A percentile compares a stretch with the other conserved stretches of the same genome.
phyloP scores from a whole-genome alignment of 2,113 vertebrate genomes.

The Acanthochromis polyacanthus region DNA sequence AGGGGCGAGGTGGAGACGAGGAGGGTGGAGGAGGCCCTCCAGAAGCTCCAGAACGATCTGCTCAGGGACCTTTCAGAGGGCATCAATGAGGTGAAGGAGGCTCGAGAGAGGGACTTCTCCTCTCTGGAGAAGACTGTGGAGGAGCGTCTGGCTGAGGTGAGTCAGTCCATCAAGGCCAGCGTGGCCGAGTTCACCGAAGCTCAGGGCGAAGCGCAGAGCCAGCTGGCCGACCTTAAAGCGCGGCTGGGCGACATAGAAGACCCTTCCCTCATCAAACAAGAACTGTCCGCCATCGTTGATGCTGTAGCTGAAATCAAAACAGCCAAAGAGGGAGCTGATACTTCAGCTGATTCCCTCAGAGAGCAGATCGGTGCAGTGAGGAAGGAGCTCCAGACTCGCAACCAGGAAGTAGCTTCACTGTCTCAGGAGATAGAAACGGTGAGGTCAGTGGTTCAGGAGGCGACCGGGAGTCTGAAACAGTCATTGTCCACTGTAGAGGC shows the following conservation, averaged over 20 bases:
- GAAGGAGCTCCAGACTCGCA: constrained; percentile 91
- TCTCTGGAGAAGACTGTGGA: constrained; percentile 94
- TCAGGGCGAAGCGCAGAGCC: constrained; percentile 90
- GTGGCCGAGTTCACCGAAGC: constrained; percentile 90
- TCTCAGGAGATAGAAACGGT: constrained; percentile 89
- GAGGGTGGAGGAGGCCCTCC: constrained; percentile 92
- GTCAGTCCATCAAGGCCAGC: constrained; percentile 91
- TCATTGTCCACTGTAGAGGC: constrained; percentile 83
- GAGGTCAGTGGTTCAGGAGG: constrained; percentile 85
- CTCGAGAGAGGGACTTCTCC: constrained; percentile 91
- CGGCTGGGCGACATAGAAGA: constrained; percentile 85
- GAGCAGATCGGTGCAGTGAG: constrained; percentile 88
- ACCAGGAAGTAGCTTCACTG: constrained; percentile 90
- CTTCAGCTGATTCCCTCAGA: constrained; percentile 83
- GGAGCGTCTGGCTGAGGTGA: constrained; percentile 92
- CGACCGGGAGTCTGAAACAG: constrained; percentile 84
- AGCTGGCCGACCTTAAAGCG: constrained; percentile 88
- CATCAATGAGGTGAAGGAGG: constrained; percentile 92
- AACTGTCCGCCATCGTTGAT: constrained; percentile 85
- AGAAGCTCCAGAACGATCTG: constrained; percentile 94
- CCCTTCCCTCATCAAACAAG: constrained; percentile 77
- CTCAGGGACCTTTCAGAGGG: constrained; percentile 91
- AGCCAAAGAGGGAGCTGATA: constrained; percentile 80
- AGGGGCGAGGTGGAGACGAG: constrained; percentile 90
- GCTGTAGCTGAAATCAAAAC: constrained; percentile 84